These are phyloP conservation scores for Camponotus floridanus DNA, from an alignment of 1,140 invertebrate genomes.

Conservation along the genomic window DNA sequence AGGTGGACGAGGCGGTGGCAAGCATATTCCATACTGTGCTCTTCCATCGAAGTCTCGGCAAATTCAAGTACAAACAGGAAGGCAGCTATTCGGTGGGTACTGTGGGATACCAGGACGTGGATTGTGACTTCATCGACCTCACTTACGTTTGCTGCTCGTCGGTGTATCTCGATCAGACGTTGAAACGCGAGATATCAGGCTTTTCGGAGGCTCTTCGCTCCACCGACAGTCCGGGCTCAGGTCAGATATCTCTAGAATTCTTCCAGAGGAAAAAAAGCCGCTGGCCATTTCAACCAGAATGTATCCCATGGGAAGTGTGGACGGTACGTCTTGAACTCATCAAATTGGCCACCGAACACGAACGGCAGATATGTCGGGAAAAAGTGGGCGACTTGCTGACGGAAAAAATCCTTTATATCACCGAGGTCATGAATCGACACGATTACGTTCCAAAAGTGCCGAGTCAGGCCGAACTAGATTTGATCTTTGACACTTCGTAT, in stretches of 20 bases:
- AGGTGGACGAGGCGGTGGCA: slow-evolving; percentile 97
- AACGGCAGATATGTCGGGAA: slow-evolving; percentile 94
- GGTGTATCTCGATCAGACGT: slow-evolving; percentile 89
- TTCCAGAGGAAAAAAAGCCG: slow-evolving; percentile 96
- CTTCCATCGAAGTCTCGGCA: slow-evolving; percentile 97
- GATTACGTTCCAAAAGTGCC: slow-evolving; percentile 99
- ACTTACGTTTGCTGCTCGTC: slow-evolving; percentile 98
- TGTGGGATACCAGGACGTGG: slow-evolving; percentile 97
- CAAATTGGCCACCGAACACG: slow-evolving; percentile 94
- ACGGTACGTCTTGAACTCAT: slow-evolving; percentile 96
- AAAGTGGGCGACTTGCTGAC: slow-evolving; percentile 96
- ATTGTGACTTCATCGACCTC: slow-evolving; percentile 99
- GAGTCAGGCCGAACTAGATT: slow-evolving; percentile 95
- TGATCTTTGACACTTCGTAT: slow-evolving; percentile 97
- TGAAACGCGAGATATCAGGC: slow-evolving; percentile 93
- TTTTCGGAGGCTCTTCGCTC: slow-evolving; percentile 95
- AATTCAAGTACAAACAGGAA: slow-evolving; percentile 97
- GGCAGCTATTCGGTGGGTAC: slow-evolving; percentile 98
- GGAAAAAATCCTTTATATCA: slow-evolving; percentile 97
- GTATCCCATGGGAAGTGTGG: slow-evolving; percentile 99
- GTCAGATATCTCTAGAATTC: slow-evolving; percentile 98
- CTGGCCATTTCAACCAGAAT: slow-evolving; percentile 95
- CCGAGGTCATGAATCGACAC: slow-evolving; percentile 97
- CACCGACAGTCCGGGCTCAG: slow-evolving; percentile 90
- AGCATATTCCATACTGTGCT: slow-evolving; percentile 98